Base-by-base conservation (phyloP, 2,888 invertebrate species). In the Branchellion lobata region DNA sequence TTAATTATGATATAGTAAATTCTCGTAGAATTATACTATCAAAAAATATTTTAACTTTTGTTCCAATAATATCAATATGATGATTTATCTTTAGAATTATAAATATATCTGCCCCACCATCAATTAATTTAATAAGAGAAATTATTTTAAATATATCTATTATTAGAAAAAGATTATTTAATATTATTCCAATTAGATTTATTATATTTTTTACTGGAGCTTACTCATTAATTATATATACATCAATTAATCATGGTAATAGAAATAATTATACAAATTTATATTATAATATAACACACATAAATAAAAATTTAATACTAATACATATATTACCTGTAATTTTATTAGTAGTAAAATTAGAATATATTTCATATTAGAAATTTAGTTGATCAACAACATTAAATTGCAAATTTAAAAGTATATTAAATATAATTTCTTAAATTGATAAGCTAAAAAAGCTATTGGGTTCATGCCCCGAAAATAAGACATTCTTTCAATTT, bases 51-150 rank as follows among this genome's bases (percentile, higher is more conserved):
- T 88, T 91, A 86, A 90, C 88, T 88, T 89, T 90, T 87, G 90
- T 90, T 84, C 90, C 91, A 84, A 88, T 89, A 0, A 87, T 91
- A 85, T 87, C 89, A 83, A 88, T 92, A 84, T 91, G 90, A 40
- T 91, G 91, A 88, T 92, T 92, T 91, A 88, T 92, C 86, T 88
- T 92, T 84, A 87, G 78, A n/a, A 72, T 77, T 51, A 88, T 89
- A 47, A 92, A 92, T 90, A 91, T 92, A 85, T 90, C 91, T 0
- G 90, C 91, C 74, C 92, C 92, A 0, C 91, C 91, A 1, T 90
- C 91, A 11, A 88, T 92, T 87, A 92, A 91, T 91, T 90, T 92
- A 87, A 86, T 91, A 82, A 90, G 91, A 0, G 91, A 92, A 87
- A 90, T 92, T 90, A 88, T 90, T 82, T 89, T 92, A 86, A 89